Conservation (phyloP, 1,140 invertebrate genomes). For the Maconellicoccus hirsutus region DNA sequence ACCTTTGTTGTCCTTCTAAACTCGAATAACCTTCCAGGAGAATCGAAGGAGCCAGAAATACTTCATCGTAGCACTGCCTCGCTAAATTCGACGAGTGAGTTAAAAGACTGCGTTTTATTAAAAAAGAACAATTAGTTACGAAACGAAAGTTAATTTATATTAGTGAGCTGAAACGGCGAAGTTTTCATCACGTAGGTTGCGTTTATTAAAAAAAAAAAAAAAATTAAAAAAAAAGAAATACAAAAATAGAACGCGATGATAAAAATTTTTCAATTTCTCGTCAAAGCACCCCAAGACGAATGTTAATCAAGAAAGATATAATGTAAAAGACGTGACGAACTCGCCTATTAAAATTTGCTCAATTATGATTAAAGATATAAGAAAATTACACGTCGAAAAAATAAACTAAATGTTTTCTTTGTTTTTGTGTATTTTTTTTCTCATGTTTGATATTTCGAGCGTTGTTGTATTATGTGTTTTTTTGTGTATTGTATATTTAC, state of each 20-base stretch:
- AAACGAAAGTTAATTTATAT: not conserved
- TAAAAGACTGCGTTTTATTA: too few relatives aligned
- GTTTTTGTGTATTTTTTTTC: not conserved
- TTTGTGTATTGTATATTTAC: not conserved
- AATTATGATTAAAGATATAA: not conserved
- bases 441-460: not conserved
- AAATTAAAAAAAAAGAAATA: too few relatives aligned
- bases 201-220: too few relatives aligned
- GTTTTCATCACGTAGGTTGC: not conserved
- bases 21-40: too few relatives aligned
- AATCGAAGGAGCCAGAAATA: too few relatives aligned
- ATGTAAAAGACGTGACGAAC: not conserved
- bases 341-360: conserved; percentile 2
- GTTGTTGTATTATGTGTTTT: not conserved
- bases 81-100: too few relatives aligned
- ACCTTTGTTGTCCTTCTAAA: too few relatives aligned
- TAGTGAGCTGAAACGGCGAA: not conserved
- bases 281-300: too few relatives aligned
- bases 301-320: not conserved
- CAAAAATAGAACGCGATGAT: not conserved
- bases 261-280: not conserved
- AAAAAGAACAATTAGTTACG: too few relatives aligned
- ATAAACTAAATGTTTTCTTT: not conserved
- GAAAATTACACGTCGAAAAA: not conserved
- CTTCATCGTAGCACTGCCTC: too few relatives aligned